These are phyloP conservation scores for Ormyrus rosae DNA, from an alignment of 2,888 invertebrate genomes.

Conservation along the genomic window DNA sequence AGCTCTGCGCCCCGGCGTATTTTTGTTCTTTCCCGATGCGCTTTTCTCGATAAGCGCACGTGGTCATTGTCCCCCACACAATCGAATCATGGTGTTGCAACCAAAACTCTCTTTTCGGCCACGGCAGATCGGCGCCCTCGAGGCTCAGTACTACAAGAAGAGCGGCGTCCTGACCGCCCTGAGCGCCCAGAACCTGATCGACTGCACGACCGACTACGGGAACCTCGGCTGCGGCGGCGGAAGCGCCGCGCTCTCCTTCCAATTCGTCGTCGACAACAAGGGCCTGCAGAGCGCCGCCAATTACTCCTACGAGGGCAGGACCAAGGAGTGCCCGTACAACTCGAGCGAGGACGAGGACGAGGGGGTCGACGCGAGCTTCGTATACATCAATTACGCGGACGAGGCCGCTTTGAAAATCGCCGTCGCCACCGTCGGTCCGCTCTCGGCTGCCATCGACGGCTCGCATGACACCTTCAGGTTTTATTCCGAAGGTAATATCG, in stretches of 20 bases:
- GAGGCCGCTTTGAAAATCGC: slow-evolving; percentile 86
- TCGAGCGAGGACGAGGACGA: slow-evolving; percentile 16
- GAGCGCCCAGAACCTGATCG: slow-evolving; percentile 94
- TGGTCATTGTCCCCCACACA: too few relatives aligned
- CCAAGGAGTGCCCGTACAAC: slow-evolving; percentile 75
- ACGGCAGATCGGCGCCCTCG: slow-evolving; percentile 89
- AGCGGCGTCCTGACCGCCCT: slow-evolving; percentile 86
- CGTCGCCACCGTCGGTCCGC: slow-evolving; percentile 89
- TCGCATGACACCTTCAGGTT: slow-evolving; percentile 90
- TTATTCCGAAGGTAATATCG: slow-evolving; percentile 81
- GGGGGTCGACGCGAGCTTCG: slow-evolving; percentile 79
- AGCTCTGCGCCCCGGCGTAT: too few relatives aligned
- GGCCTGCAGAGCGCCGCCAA: slow-evolving; percentile 92
- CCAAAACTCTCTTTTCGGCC: too few relatives aligned
- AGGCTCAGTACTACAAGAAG: slow-evolving; percentile 92
- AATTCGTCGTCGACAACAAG: slow-evolving; percentile 87
- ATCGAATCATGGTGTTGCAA: too few relatives aligned
- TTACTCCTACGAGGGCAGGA: slow-evolving; percentile 88
- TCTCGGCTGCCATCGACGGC: slow-evolving; percentile 94
- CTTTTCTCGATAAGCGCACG: too few relatives aligned
- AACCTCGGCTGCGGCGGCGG: slow-evolving; percentile 95
- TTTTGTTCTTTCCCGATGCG: too few relatives aligned
- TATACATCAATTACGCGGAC: slow-evolving; percentile 84
- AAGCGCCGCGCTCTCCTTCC: slow-evolving; percentile 88
- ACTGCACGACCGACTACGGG: slow-evolving; percentile 89